Conservation (phyloP, 2,113 vertebrate species). For the Vulpes lagopus region DNA sequence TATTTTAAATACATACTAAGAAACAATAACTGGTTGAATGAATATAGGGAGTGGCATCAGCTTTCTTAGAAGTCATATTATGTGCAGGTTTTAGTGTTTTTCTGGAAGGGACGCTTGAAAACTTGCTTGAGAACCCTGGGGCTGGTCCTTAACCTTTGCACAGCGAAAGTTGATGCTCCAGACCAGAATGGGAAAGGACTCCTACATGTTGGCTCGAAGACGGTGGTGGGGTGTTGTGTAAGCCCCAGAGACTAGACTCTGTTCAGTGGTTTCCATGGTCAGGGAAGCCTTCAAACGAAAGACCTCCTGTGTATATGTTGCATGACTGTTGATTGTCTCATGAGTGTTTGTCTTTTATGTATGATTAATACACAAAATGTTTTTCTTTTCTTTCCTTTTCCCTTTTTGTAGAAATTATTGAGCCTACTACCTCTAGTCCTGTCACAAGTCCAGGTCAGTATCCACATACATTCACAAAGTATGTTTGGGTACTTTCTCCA, state of each 20-base stretch:
- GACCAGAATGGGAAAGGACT: fast-evolving
- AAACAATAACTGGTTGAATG: not conserved
- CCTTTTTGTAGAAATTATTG: constrained; percentile 99
- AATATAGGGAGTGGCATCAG: not conserved
- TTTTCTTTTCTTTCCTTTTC: constrained; percentile 88
- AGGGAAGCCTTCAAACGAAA: not conserved
- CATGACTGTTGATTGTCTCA: constrained; percentile 90
- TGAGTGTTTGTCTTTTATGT: constrained; percentile 90
- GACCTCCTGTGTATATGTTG: constrained; percentile 82
- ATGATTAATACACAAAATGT: constrained; percentile 97
- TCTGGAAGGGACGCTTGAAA: not conserved
- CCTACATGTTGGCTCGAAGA: not conserved
- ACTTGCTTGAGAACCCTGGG: not conserved
- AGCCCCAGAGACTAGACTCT: not conserved
- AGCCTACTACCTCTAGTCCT: constrained; percentile 98
- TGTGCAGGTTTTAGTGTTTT: not conserved
- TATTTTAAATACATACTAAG: not conserved
- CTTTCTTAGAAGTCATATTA: not conserved
- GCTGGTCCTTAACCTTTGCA: not conserved
- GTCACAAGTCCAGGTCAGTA: constrained; percentile 99
- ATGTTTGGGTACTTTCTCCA: constrained; percentile 89
- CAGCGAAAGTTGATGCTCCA: not conserved
- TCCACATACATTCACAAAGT: constrained; percentile 93
- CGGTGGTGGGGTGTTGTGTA: fast-evolving
- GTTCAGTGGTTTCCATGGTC: not conserved